Conservation (phyloP, 2,888 invertebrate species). For the Nyleta sp. region DNA sequence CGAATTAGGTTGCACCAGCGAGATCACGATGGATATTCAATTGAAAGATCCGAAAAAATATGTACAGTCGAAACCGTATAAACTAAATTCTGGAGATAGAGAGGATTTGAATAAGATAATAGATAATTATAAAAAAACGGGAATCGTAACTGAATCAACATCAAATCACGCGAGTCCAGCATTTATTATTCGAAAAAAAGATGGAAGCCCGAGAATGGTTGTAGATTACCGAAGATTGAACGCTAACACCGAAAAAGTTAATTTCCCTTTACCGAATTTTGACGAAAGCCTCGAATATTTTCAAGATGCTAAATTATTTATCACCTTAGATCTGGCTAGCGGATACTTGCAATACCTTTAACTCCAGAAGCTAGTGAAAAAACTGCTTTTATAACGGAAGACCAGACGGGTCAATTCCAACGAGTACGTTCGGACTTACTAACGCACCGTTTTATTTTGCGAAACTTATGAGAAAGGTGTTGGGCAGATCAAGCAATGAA, state of each 20-base stretch:
- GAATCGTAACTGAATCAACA: constrained; percentile 48
- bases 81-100: constrained; percentile 43
- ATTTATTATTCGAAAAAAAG: constrained; percentile 52
- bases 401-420: constrained; percentile 23
- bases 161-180: constrained; percentile 52
- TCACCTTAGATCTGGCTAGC: constrained; percentile 15
- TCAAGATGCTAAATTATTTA: constrained; percentile 11
- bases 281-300: constrained; percentile 35
- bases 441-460: constrained; percentile 1
- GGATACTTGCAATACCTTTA: constrained; percentile 8
- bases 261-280: constrained; percentile 18
- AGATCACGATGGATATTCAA: constrained; percentile 52
- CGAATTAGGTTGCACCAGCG: constrained; percentile 37
- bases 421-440: neutral
- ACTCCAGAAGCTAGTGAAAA: neutral
- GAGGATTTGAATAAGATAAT: constrained; percentile 39
- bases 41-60: constrained; percentile 3
- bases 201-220: constrained; percentile 47
- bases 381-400: constrained; percentile 41
- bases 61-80: constrained; percentile 37
- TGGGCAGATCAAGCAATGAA: neutral
- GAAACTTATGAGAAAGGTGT: neutral
- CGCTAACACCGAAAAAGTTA: neutral
- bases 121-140: constrained; percentile 33
- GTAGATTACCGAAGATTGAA: constrained; percentile 44